Conservation (phyloP, 2,797 vertebrate genomes). For the Aplochiton taeniatus region DNA sequence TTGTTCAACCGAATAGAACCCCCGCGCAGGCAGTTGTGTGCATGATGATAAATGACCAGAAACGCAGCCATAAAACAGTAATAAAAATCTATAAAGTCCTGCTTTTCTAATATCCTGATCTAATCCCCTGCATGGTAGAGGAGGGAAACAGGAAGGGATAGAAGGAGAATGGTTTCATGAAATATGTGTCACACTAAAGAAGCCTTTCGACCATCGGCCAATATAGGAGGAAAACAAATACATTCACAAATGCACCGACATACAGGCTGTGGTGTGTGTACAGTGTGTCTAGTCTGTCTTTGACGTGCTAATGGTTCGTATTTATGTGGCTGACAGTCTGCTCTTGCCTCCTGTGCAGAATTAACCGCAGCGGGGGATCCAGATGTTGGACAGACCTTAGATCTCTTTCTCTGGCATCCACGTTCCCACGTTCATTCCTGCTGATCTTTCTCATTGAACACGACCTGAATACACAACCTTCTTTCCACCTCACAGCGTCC, state of each 20-base stretch:
- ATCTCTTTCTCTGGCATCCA: neutral
- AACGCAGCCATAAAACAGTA: conserved; percentile 20
- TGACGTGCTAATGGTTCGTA: conserved; percentile 15
- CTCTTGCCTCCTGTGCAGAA: conserved; percentile 5
- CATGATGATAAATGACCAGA: conserved; percentile 23
- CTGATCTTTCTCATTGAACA: no score
- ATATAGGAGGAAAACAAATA: neutral
- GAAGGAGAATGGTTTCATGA: neutral
- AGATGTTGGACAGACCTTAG: conserved; percentile 5
- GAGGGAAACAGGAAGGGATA: neutral
- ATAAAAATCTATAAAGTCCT: conserved; percentile 23
- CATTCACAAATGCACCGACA: neutral
- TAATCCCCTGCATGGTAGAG: neutral
- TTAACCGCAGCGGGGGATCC: conserved; percentile 18
- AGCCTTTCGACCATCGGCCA: no score
- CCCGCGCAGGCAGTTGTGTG: neutral
- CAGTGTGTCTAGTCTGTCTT: no score
- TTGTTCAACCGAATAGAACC: conserved; percentile 15
- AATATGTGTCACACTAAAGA: neutral
- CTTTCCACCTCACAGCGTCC: no score
- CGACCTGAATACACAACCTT: no score
- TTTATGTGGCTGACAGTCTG: conserved; percentile 1
- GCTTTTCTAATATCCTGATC: conserved; percentile 9
- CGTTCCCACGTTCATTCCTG: no score
- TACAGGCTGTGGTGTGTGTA: conserved; percentile 6